Base-by-base conservation (phyloP, 2,113 vertebrate species). In the Brachypodius melanocephalos region DNA sequence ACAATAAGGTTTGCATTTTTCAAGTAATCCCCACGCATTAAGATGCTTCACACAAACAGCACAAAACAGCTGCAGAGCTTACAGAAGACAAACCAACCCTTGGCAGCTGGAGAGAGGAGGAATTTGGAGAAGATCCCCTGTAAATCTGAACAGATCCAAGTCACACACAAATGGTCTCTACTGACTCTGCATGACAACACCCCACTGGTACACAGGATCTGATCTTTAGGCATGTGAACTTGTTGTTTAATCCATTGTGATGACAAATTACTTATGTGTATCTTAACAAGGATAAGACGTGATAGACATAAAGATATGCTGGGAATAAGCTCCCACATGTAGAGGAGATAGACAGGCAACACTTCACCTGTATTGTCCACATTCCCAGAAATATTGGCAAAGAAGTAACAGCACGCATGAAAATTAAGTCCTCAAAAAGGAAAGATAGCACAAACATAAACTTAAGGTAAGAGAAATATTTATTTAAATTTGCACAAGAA, bases 401-500 rank as follows among this genome's bases (percentile, higher is more conserved):
- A 68, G 73, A 57, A 54, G 9, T 16, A 57, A 42, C 26, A 69
- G 42, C 8, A 40, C 1, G 3, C 7, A 9, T 17, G 48, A 46
- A 67, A 88, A 65, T 32, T 5, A 48, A 17, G 52, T 29, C n/a
- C 38, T 58, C 49, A 66, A 57, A 72, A 73, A 92, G 32, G 38
- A 86, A 96, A 88, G 63, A 43, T 5, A 26, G 67, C 62, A 68
- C 15, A 46, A 92, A 89, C n/a, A 82, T 14, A 62, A 89, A 59
- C 31, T 61, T 97, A 98, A 98, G 97, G 97, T 98, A 98, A 98
- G 98, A 99, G 98, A 99, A 99, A 99, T 98, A 99, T 99, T 99
- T 99, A 99, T 99, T 99, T 99, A 98, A 99, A 99, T 98, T 98
- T 98, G 98, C 99, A 99, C 99, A 98, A 98, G 98, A 99, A 99